These are phyloP conservation scores for Solen grandis DNA, from an alignment of 1,140 invertebrate genomes.

Conservation along the genomic window DNA sequence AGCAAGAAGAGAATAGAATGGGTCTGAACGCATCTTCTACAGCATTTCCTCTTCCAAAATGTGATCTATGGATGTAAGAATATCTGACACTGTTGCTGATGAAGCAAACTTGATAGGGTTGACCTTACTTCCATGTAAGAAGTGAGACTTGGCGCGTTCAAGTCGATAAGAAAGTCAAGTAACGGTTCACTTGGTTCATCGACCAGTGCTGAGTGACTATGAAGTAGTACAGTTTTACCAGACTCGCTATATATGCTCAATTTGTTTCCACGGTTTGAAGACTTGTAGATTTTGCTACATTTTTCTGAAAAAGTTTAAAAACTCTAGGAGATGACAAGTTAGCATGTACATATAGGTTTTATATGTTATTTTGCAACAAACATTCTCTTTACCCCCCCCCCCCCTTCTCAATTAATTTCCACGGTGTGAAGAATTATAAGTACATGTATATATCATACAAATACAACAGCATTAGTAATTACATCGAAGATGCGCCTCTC, in stretches of 20 bases:
- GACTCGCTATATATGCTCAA: background rate
- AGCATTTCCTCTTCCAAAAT: background rate
- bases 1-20: constrained; percentile 11
- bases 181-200: constrained; percentile 12
- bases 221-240: constrained; percentile 3
- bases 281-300: too few species aligned
- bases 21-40: background rate
- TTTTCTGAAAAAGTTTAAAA: too few species aligned
- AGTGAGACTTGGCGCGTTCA: background rate
- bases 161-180: constrained; percentile 4
- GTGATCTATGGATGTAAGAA: background rate
- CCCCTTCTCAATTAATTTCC: too few species aligned
- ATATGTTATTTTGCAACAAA: too few species aligned
- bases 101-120: constrained; percentile 9
- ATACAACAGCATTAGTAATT: too few species aligned
- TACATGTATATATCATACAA: too few species aligned
- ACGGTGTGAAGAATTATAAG: too few species aligned
- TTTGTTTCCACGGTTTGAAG: constrained; percentile 11
- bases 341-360: too few species aligned
- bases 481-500: too few species aligned
- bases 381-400: too few species aligned
- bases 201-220: constrained; percentile 13
- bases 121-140: background rate
- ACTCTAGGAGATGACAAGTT: too few species aligned
- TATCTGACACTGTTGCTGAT: background rate